phyloP scores from a whole-genome alignment of 64 coral and sea anemone genomes.

The Porites lutea region DNA sequence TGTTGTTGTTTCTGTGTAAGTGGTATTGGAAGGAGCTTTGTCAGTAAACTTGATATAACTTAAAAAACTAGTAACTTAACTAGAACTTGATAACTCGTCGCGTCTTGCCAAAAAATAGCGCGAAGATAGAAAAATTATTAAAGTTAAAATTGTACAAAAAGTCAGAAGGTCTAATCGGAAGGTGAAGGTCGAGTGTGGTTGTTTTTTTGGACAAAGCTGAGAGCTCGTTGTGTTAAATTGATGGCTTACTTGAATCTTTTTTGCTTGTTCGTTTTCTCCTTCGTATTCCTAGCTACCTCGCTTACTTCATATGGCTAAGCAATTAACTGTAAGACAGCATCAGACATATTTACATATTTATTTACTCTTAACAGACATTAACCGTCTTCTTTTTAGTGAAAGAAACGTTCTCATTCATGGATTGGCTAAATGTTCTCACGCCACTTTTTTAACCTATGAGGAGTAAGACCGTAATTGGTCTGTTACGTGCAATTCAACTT shows the following conservation, averaged over 20 bases:
- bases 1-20: background rate
- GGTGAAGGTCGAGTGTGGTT: background rate
- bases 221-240: background rate
- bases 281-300: no score
- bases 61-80: background rate
- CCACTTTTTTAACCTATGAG: no score
- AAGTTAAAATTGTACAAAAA: background rate
- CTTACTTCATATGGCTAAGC: no score
- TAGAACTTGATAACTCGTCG: background rate
- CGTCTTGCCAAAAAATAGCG: background rate
- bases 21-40: background rate
- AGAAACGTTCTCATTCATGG: no score
- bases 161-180: background rate
- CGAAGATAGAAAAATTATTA: background rate
- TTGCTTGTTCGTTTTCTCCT: no score
- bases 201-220: background rate
- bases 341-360: no score
- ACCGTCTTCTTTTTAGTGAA: no score
- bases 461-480: no score
- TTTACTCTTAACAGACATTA: no score
- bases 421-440: no score
- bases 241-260: background rate
- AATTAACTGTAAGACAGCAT: no score
- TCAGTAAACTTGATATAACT: background rate
- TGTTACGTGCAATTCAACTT: no score